Evolutionary conservation across 2,113 vertebrate species (phyloP), one percentile per base, ranked within the genome.

Genomic region (Mus spicilegus): DNA sequence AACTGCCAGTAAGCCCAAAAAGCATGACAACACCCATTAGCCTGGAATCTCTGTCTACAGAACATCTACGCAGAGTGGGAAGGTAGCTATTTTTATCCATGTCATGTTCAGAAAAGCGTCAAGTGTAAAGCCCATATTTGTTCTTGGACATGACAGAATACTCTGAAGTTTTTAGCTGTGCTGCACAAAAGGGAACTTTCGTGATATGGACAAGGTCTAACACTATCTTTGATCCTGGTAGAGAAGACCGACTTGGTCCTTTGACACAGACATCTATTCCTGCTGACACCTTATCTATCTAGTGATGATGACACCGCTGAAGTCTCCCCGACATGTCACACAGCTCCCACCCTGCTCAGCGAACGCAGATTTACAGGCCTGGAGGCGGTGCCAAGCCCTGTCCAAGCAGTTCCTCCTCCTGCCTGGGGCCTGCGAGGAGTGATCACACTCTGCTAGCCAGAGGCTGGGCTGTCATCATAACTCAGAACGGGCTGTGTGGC

Each of bases 41-140:
- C 12, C 5, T 56, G 70, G 76, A 54, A 85, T 70, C 54, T 63
- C 46, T 54, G 70, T 56, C 70, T 93, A 39, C 80, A 93, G 46
- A 24, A 81, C 51, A 90, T 69, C 56, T 24, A 58, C 4, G 0
- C 0, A 16, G 3, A 56, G 10, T 58, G 17, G 54, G 49, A 72
- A 8, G 8, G 26, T 28, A 39, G 56, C 56, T 88, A 75, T 58
- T 89, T 91, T 81, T 81, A 20, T 93, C 92, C 77, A 51, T 36
- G 93, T 96, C 46, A 67, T 67, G 63, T 90, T 82, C 67, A 51
- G 75, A 58, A 96, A 89, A 73, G 85, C 22, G n/a, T 63, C 87
- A 84, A 20, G 69, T 80, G 20, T n/a, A 72, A 77, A 95, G 22
- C 39, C 42, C 42, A 87, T n/a, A 70, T 58, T 46, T 78, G 36